Base-by-base conservation (phyloP, 92 coral and sea anemone genomes). In the Palythoa heliodiscus region DNA sequence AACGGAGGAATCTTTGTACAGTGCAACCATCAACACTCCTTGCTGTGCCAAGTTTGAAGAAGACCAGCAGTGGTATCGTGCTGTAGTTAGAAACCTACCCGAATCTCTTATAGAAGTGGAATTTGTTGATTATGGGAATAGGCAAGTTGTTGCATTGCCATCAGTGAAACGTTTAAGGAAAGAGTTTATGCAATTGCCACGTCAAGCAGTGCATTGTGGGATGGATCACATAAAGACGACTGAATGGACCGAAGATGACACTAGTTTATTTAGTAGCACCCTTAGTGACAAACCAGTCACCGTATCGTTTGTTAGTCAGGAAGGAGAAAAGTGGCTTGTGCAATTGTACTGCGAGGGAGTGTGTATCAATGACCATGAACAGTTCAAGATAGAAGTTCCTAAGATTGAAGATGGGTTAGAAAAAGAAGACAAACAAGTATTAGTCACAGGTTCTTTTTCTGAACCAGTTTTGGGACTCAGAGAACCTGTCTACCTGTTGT, bases 121-220 rank as follows among this genome's bases (percentile, higher is more conserved):
- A 20, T 96, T 96, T 72, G 85, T 96, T 83, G 99, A 96, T 83
- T 94, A 92, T 88, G 99, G 99, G 19, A 94, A 94, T 86, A 89
- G 88, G 9, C 90, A 94, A 57, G 83, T 90, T 10, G 87, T 90
- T 14, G 72, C 88, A 4, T 83, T 86, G 52, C 64, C 88, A 71
- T 75, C 89, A 14, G 37, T 92, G 50, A 93, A 89, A 84, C 63
- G 72, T 10, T 89, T 96, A 13, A 85, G 63, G n/a, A 86, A 92
- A 14, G 93, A 91, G 58, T 64, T 96, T 12, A 68, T 75, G 64
- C 77, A 52, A 20, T 83, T 87, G 37, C 95, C 95, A 43, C 74
- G 88, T 52, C 95, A 92, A 83, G 90, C 96, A 25, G 78, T 96
- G 71, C 91, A 78, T 48, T 96, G 98, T 78, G 82, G 73, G 29